Conservation (phyloP, 2,797 vertebrate species). For the Melanotaenia maccullochi region DNA sequence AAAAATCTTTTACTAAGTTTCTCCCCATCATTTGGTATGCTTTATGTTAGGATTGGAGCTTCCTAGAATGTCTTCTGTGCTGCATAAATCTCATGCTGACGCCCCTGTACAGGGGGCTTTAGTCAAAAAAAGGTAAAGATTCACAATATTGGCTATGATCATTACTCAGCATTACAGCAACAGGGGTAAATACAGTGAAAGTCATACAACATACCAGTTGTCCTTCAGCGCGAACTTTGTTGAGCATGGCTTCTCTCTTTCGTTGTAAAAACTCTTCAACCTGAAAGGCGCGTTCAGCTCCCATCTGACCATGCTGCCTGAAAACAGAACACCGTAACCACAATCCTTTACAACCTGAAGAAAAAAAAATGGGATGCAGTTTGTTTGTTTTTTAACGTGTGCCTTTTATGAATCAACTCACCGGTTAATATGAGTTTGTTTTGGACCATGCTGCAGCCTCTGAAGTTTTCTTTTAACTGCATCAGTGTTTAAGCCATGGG, state of each 20-base stretch:
- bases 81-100: not conserved
- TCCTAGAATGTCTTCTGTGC: not conserved
- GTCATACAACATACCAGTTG: slow-evolving; percentile 88
- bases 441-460: slow-evolving; percentile 86
- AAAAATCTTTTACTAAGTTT: not conserved
- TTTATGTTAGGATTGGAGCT: not conserved
- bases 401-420: slow-evolving; percentile 39
- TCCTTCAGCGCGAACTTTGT: slow-evolving; percentile 97
- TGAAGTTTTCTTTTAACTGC: slow-evolving; percentile 87
- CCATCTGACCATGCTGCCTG: slow-evolving; percentile 87
- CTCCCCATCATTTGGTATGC: not conserved
- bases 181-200: not conserved
- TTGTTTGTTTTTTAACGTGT: not conserved
- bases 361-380: not conserved
- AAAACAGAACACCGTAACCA: slow-evolving; percentile 29
- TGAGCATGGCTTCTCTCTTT: slow-evolving; percentile 93
- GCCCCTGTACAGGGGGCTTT: not conserved
- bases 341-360: not conserved
- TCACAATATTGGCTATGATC: not conserved
- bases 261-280: slow-evolving; percentile 97
- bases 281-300: slow-evolving; percentile 87
- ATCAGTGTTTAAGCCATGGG: slow-evolving; percentile 77
- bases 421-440: slow-evolving; percentile 73
- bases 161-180: not conserved
- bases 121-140: not conserved